Evolutionary conservation across 2,113 vertebrate species (phyloP).

Genomic region (zebrafish (Danio rerio)): GRCz12tu NC_133177.1:63307001-63307500

Average conservation of each 20-base stretch:
- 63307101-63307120: constrained; percentile 29
- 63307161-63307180: constrained; percentile 43
- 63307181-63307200: background rate
- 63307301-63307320: background rate
- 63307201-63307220: background rate
- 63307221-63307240: background rate
- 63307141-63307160: background rate
- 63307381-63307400: no score
- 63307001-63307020: no score
- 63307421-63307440: no score
- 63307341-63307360: no score
- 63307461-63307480: constrained; percentile 86
- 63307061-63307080: background rate
- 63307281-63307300: no score
- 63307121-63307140: constrained; percentile 19
- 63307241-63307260: background rate
- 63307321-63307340: background rate
- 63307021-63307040: no score
- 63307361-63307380: no score
- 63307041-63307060: no score
- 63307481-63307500: constrained; percentile 88
- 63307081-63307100: background rate
- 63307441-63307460: constrained; percentile 82
- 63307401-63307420: no score
- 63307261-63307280: no score